Evolutionary conservation across 1,140 invertebrate genomes (phyloP), one percentile per base, ranked within the genome.

Genomic region (Euschistus heros): DNA sequence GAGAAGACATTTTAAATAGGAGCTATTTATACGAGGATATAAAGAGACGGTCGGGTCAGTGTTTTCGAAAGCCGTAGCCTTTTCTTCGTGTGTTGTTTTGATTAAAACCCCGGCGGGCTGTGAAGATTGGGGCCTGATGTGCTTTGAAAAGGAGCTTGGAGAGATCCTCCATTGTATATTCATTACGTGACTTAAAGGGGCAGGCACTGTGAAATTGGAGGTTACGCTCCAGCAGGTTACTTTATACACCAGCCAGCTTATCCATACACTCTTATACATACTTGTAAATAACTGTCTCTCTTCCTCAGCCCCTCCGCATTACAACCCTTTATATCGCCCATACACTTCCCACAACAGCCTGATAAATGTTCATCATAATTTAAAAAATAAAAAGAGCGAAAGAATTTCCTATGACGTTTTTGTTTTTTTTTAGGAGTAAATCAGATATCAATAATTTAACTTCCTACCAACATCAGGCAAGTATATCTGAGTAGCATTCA

Each of bases 131-230:
- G 54, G 54, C 54, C 24, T 57, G 54, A 57, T 24, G 54, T 57
- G 54, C 37, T 62, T 46, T 62, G 44, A 62, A 62, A 62, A 46
- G 44, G 22, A n/a, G 42, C 59, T 8, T 17, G 44, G 27, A 33
- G 27, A 30, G 50, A 52, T 64, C n/a, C 20, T 33, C 64, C 59
- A 66, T 66, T 66, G 64, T 66, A 66, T 66, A 66, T 66, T 66
- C 65, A 66, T 66, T 61, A 66, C 59, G 60, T 63, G 65, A 61
- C 59, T 61, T 66, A 66, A 59, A 66, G 57, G 64, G 24, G 64
- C 64, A 66, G 64, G 33, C 46, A 66, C 65, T 66, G 65, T 66
- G 65, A 66, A 66, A 66, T 66, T 66, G 65, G 65, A 62, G 65
- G 65, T 55, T 54, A 66, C 65, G 65, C 54, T 60, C 59, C 47